phyloP scores from a whole-genome alignment of 2,113 vertebrate species.

The Theropithecus gelada region DNA sequence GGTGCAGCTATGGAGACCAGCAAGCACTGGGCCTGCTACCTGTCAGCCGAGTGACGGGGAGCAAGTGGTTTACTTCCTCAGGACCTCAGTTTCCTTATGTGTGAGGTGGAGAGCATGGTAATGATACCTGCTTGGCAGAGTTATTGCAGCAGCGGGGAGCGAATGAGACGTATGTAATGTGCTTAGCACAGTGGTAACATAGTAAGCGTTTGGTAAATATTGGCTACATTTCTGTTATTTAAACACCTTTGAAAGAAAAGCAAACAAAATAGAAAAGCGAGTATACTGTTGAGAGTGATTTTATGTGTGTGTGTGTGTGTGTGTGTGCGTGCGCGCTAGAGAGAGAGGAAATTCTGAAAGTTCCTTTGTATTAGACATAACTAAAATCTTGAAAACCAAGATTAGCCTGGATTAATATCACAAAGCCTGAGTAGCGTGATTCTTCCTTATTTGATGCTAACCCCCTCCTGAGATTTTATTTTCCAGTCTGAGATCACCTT shows the following conservation, averaged over 20 bases:
- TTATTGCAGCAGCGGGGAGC: neutral
- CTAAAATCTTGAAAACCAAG: neutral
- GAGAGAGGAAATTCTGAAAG: neutral
- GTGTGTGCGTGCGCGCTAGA: neutral
- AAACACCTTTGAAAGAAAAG: neutral
- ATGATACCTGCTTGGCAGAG: neutral
- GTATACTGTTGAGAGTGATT: neutral
- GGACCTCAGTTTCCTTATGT: neutral
- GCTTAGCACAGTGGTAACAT: neutral
- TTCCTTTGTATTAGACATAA: conserved; percentile 20
- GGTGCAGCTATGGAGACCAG: no score
- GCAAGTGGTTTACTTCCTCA: neutral
- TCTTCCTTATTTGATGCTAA: neutral
- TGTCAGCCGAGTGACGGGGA: neutral
- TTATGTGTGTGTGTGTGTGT: neutral
- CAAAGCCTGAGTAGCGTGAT: neutral
- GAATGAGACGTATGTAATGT: neutral
- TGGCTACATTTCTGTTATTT: neutral
- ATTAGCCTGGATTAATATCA: neutral
- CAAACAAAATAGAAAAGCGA: neutral
- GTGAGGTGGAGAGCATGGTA: neutral
- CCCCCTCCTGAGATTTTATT: neutral
- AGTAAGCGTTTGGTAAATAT: neutral
- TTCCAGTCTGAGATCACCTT: neutral
- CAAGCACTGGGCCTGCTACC: neutral